These are phyloP conservation scores for Boloria euphrosyne DNA, from an alignment of 2,888 invertebrate genomes.

Conservation along the genomic window DNA sequence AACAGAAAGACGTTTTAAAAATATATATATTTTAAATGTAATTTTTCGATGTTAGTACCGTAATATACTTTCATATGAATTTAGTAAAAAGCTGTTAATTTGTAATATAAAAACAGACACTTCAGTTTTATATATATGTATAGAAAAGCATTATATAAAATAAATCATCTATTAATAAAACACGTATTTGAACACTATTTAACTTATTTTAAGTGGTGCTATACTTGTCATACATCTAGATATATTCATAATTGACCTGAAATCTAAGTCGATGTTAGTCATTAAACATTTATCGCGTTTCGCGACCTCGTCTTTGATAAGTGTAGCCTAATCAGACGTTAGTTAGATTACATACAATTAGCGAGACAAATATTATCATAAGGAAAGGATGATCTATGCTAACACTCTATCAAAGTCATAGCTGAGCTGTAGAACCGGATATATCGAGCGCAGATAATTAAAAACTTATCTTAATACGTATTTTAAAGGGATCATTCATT, in stretches of 20 bases:
- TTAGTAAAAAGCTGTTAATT: no score
- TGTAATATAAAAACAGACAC: no score
- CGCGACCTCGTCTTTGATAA: constrained; percentile 15
- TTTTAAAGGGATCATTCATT: background rate
- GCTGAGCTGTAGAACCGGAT: constrained; percentile 28
- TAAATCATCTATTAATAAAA: no score
- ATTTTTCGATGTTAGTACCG: no score
- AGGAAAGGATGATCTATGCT: constrained; percentile 30
- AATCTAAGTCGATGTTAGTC: constrained; percentile 10
- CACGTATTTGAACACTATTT: no score
- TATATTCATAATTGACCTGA: constrained; percentile 12
- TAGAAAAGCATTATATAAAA: no score
- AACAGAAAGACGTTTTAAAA: no score
- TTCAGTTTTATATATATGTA: no score
- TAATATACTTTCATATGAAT: no score
- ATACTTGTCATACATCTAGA: background rate
- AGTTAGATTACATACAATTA: constrained; percentile 27
- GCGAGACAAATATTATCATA: constrained; percentile 29
- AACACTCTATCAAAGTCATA: constrained; percentile 35
- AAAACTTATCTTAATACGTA: constrained; percentile 15
- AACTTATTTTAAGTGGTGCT: no score
- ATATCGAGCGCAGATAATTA: constrained; percentile 14
- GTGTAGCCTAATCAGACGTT: constrained; percentile 27
- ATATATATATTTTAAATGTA: no score
- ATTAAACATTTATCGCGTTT: constrained; percentile 12